Evolutionary conservation across 1,140 invertebrate species (phyloP), one percentile per base, ranked within the genome.

Genomic region (Drosophila tropicalis): DNA sequence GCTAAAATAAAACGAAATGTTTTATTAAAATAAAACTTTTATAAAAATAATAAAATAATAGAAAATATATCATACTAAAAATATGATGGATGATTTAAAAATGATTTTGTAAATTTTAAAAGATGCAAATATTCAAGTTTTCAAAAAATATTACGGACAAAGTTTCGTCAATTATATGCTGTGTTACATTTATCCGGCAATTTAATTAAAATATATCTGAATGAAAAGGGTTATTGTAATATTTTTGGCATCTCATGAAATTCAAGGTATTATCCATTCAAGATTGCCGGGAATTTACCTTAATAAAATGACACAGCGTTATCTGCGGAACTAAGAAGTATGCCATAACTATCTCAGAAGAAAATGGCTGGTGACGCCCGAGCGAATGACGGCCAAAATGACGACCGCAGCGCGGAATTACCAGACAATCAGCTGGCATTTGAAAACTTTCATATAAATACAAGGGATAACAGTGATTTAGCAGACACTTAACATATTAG

Each of bases 361-460:
- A 51, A 51, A 12, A 44, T 44, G 41, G 5, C 15, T n/a, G 5
- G n/a, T 44, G 17, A 51, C 17, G 44, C 44, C 44, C 44, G 17
- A 9, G 10, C 36, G 2, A 39, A 13, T 39, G 34, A 39, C 36
- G 12, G 3, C 12, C 36, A 13, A 12, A 36, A 13, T 12, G 34
- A 36, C 34, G 34, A 1, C 34, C 7, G 22, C 34, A 19, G n/a
- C 4, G 15, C 15, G 44, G 17, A 4, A 51, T 22, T 22, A 15
- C 15, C 44, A 47, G 7, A 17, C 15, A 47, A 47, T 51, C 44
- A 51, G 44, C 44, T 51, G 44, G 17, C 10, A 51, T 51, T 22
- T 51, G 19, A 51, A 22, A 12, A 51, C 13, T 51, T 51, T 51
- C 44, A 51, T 51, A 51, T 51, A 51, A 51, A 51, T 51, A 51